Base-by-base conservation (phyloP, 1,140 invertebrate genomes). In the Oscheius sp. region DNA sequence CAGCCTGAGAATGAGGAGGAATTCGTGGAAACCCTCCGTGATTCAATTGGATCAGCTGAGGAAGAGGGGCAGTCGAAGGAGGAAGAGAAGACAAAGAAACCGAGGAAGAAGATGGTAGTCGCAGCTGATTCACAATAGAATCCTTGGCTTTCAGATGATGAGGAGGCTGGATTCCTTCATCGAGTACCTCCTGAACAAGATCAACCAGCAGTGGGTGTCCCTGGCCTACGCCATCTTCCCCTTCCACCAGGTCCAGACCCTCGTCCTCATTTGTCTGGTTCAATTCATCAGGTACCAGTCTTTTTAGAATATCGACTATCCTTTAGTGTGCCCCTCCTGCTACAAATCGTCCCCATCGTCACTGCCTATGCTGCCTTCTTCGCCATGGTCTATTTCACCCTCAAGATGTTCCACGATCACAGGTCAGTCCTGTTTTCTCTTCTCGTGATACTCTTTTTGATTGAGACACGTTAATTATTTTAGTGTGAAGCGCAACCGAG, bases 181-280 rank as follows among this genome's bases (percentile, higher is more conserved):
- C 26, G 79, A 80, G 28, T 81, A 82, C 61, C 65, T 82, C 31
- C 74, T 81, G 3, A 59, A 71, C 13, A 81, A 82, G 55, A 52
- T 81, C n/a, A 79, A 81, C 23, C 73, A 80, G 29, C 79, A 81
- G 67, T 81, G 79, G 79, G 67, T 67, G 23, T 80, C 73, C 15
- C 38, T 81, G 1, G 36, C 80, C 35, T 82, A 81, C 55, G 79
- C 80, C 7, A 58, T 81, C 28, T 79, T 81, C 34, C 79, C 79
- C 26, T 68, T 82, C 23, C 79, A 81, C 35, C 79, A 81, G 59
- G 35, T 81, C 13, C 79, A 81, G 66, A 81, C 79, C 15, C 64
- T 81, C 31, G 52, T 80, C 13, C 65, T 81, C 38, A 82, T 81
- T 63, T 81, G 79, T 74, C 69, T 81, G 15, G 79, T 81, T 18